Evolutionary conservation across 2,888 invertebrate species (phyloP), one percentile per base, ranked within the genome.

Genomic region (Strigamia maritima): DNA sequence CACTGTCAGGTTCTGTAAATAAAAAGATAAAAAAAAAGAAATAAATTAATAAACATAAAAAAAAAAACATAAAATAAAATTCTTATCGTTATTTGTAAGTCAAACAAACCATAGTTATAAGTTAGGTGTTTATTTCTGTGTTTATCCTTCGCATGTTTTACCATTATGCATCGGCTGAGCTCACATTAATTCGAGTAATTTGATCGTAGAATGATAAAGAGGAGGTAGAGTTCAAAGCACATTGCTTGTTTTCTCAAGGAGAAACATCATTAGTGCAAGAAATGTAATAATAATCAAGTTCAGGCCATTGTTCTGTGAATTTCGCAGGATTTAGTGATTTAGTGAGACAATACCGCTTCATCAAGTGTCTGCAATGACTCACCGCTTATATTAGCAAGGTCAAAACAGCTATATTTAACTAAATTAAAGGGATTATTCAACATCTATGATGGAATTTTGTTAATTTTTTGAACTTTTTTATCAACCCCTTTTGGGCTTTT

Each of bases 331-430:
- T 70, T 70, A 70, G 1, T n/a, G n/a, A 3, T 54, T 19, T 54
- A 0, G 6, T 19, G 19, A 54, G 54, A 54, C 54, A 54, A 54
- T 54, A 54, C 54, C 54, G 19, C 54, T 19, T 19, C n/a, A 54
- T 54, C 54, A 54, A 54, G 54, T 54, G 54, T 54, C 54, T 54
- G 54, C n/a, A n/a, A 54, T 54, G 54, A 54, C 54, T 54, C 54
- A 54, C 54, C 19, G 54, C 54, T 54, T 54, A 54, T 54, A 54
- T 54, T 54, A 54, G 54, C n/a, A 54, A 54, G 54, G 54, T 54
- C 54, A 54, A 54, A 54, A 22, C 54, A n/a, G 3, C 54, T 54
- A 54, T 54, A 54, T 54, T 54, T 54, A 54, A 54, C 54, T 54
- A 3, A 54, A 54, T 54, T 54, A 54, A 54, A 22, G 22, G 1